phyloP scores from a whole-genome alignment of 2,797 vertebrate species.

The Oryzias sinensis region DNA sequence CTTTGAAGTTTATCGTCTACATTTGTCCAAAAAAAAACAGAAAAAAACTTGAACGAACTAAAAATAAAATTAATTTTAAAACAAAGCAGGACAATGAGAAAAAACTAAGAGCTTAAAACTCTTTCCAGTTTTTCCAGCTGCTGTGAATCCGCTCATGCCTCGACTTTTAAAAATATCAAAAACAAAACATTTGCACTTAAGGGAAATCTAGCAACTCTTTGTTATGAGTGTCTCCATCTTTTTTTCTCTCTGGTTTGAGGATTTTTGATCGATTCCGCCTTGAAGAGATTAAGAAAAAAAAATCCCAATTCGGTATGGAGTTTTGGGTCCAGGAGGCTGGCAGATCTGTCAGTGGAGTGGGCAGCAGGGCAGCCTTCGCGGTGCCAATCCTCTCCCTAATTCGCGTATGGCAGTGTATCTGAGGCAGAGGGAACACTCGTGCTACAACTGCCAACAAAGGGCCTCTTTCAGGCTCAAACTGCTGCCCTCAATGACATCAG shows the following conservation, averaged over 20 bases:
- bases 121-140: slow-evolving; percentile 20
- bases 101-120: slow-evolving; percentile 3
- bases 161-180: slow-evolving; percentile 36
- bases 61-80: slow-evolving; percentile 16
- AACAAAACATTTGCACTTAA: slow-evolving; percentile 40
- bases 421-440: slow-evolving; percentile 77
- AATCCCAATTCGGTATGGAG: slow-evolving; percentile 21
- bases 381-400: slow-evolving; percentile 70
- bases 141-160: slow-evolving; percentile 25
- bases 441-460: slow-evolving; percentile 91
- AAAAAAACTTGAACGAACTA: not conserved
- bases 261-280: slow-evolving; percentile 45
- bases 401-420: slow-evolving; percentile 62
- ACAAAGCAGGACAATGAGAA: slow-evolving; percentile 11
- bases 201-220: slow-evolving; percentile 69
- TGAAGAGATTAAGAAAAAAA: slow-evolving; percentile 3
- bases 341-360: slow-evolving; percentile 60
- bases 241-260: slow-evolving; percentile 36
- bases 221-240: slow-evolving; percentile 74
- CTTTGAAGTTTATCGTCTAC: slow-evolving; percentile 30
- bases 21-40: slow-evolving; percentile 47
- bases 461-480: slow-evolving; percentile 86
- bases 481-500: slow-evolving; percentile 88
- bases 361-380: slow-evolving; percentile 48
- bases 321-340: slow-evolving; percentile 22